Conservation (phyloP, 2,797 vertebrate genomes). For the Spatula versicolor region DNA sequence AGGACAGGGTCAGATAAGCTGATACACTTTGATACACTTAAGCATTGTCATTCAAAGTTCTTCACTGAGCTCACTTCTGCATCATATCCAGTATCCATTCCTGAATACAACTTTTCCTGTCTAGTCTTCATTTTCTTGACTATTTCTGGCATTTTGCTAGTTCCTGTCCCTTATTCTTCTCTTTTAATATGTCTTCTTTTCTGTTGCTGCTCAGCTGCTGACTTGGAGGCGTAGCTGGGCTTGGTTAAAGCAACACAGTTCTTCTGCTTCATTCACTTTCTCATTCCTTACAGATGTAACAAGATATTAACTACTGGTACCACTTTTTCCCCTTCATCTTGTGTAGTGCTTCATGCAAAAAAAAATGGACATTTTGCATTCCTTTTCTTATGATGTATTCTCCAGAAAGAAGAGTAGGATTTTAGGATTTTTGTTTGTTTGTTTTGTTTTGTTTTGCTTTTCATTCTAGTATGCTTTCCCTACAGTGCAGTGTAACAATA, state of each 20-base stretch:
- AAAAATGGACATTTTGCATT: background rate
- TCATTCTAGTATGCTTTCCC: background rate
- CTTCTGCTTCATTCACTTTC: background rate
- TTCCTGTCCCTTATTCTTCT: background rate
- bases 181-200: background rate
- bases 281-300: background rate
- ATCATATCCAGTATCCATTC: background rate
- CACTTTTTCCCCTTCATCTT: background rate
- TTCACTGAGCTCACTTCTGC: background rate
- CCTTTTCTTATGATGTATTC: background rate
- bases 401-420: background rate
- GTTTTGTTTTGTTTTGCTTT: background rate
- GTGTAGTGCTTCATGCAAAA: background rate
- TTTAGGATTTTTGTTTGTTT: background rate
- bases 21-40: background rate
- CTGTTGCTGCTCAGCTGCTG: background rate
- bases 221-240: background rate
- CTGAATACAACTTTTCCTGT: background rate
- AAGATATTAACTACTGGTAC: background rate
- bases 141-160: background rate
- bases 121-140: background rate
- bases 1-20: background rate
- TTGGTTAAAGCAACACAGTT: conserved; percentile 17
- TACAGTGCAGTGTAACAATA: background rate
- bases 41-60: background rate